These are phyloP conservation scores for Diplodus puntazzo DNA, from an alignment of 2,797 vertebrate genomes.

Conservation along the genomic window DNA sequence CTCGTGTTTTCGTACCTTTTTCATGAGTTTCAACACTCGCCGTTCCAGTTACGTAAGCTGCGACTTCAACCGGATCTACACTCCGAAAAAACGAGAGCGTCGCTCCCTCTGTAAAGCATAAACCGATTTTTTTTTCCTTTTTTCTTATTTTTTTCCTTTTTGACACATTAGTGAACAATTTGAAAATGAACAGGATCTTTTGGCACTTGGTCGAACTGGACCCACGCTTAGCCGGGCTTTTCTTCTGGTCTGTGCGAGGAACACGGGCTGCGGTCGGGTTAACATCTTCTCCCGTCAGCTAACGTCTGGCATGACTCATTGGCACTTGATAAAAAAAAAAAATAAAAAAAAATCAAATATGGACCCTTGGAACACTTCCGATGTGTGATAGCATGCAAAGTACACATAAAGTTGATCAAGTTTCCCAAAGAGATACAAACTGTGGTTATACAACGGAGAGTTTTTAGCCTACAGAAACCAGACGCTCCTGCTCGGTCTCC, in stretches of 20 bases:
- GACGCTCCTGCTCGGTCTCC: conserved; percentile 14
- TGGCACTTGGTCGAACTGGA: conserved; percentile 82
- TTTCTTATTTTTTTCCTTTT: neutral
- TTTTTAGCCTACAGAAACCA: conserved; percentile 34
- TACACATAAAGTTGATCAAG: conserved; percentile 60
- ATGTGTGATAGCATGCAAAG: conserved; percentile 76
- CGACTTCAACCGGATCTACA: conserved; percentile 24
- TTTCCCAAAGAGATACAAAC: conserved; percentile 53
- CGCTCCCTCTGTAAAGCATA: conserved; percentile 81
- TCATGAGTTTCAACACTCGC: conserved; percentile 26
- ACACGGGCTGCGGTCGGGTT: conserved; percentile 39
- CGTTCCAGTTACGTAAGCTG: conserved; percentile 41
- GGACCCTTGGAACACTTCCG: conserved; percentile 60
- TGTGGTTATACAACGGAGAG: conserved; percentile 40
- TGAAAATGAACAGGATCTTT: conserved; percentile 72
- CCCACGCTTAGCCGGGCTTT: conserved; percentile 38
- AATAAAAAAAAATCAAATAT: conserved; percentile 62
- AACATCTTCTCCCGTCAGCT: conserved; percentile 38
- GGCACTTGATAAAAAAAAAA: conserved; percentile 72
- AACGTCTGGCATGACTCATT: conserved; percentile 68
- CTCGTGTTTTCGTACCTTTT: conserved; percentile 71
- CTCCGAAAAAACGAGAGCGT: conserved; percentile 45
- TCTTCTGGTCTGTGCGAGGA: conserved; percentile 47
- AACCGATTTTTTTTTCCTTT: conserved; percentile 69
- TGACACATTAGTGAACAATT: conserved; percentile 71